Evolutionary conservation across 2,113 vertebrate species (phyloP).

Genomic region (Menidia beryllina): DNA sequence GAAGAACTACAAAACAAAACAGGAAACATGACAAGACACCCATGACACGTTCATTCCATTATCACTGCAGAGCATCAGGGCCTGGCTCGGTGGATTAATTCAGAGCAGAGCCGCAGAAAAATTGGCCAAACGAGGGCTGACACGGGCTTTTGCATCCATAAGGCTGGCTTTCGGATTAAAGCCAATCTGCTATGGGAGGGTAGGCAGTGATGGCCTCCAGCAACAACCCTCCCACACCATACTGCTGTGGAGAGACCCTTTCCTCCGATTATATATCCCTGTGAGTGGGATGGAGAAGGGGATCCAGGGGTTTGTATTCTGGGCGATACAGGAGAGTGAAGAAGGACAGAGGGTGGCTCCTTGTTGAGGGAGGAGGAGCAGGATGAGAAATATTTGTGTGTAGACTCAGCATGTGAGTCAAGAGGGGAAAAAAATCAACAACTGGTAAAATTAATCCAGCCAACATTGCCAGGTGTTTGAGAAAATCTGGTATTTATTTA

Average conservation of each 20-base stretch:
- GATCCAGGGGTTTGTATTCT: slow-evolving; percentile 45
- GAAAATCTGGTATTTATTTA: neutral
- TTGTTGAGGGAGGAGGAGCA: neutral
- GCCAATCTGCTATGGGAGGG: slow-evolving; percentile 63
- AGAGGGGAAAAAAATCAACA: slow-evolving; percentile 34
- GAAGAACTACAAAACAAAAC: no score
- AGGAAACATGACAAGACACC: no score
- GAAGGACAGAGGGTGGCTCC: slow-evolving; percentile 19
- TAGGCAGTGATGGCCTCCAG: slow-evolving; percentile 24
- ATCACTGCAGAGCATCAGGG: slow-evolving; percentile 49
- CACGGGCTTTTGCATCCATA: slow-evolving; percentile 58
- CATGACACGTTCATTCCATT: slow-evolving; percentile 25
- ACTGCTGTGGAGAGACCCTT: slow-evolving; percentile 20
- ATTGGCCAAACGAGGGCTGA: slow-evolving; percentile 73
- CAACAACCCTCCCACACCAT: slow-evolving; percentile 29
- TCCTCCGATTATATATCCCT: slow-evolving; percentile 15
- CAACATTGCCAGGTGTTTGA: neutral
- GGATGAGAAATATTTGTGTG: slow-evolving; percentile 9
- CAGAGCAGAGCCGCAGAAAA: slow-evolving; percentile 55
- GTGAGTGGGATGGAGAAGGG: slow-evolving; percentile 41
- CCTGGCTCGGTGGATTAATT: slow-evolving; percentile 48
- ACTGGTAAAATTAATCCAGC: slow-evolving; percentile 7
- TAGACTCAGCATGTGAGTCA: slow-evolving; percentile 11
- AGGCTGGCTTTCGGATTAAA: slow-evolving; percentile 64
- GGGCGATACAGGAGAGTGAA: slow-evolving; percentile 29